Conservation (phyloP, 2,888 invertebrate genomes). For the Agrotis puta region DNA sequence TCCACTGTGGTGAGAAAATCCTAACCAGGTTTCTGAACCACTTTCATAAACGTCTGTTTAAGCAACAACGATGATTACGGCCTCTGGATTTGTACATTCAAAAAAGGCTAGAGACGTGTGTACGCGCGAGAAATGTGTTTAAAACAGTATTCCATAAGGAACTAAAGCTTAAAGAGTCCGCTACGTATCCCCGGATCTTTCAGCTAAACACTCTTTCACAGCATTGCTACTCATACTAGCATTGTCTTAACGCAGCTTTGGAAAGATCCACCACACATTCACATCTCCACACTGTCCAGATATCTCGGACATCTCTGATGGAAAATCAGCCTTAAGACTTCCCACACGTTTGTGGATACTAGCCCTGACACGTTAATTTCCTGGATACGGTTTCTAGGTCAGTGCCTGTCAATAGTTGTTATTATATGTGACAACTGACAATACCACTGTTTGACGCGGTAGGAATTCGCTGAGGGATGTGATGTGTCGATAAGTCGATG, state of each 20-base stretch:
- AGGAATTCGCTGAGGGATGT: slow-evolving; percentile 19
- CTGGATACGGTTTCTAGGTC: slow-evolving; percentile 68
- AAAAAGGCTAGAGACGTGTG: too few species aligned
- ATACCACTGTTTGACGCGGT: slow-evolving; percentile 19
- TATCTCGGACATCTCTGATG: background rate
- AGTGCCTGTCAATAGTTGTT: slow-evolving; percentile 50
- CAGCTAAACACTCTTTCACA: too few species aligned
- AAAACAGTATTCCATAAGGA: background rate
- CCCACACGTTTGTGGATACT: slow-evolving; percentile 16
- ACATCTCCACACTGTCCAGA: background rate
- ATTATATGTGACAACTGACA: slow-evolving; percentile 47
- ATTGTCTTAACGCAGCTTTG: too few species aligned
- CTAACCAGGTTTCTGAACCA: background rate
- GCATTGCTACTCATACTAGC: too few species aligned
- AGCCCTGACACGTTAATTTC: slow-evolving; percentile 71
- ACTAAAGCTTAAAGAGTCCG: background rate
- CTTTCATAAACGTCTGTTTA: background rate
- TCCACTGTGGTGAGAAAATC: too few species aligned
- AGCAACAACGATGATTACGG: background rate
- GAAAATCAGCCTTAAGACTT: slow-evolving; percentile 1
- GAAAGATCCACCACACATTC: too few species aligned
- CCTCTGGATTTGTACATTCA: too few species aligned
- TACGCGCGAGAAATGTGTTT: background rate
- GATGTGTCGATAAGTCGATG: background rate
- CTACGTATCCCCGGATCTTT: background rate